Conservation (phyloP, 2,888 invertebrate species). For the Stenotaenia linearis region DNA sequence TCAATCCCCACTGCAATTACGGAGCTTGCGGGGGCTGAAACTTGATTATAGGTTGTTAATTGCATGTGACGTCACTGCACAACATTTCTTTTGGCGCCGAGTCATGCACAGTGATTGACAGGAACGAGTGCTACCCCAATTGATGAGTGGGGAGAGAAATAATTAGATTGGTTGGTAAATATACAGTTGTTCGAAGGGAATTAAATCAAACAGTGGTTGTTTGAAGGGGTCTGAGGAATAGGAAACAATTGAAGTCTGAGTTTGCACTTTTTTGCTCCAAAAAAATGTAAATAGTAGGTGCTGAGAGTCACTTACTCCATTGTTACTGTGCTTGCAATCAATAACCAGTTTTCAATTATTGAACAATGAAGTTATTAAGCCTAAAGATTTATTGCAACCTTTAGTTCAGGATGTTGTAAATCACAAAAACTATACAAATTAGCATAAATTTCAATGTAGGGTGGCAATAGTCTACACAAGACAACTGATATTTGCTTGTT, state of each 20-base stretch:
- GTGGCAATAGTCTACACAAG: not conserved
- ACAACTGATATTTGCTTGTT: not conserved
- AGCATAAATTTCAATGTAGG: not conserved
- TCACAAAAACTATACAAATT: not conserved
- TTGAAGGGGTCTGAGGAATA: too few species aligned
- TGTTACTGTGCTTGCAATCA: not conserved
- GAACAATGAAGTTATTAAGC: not conserved
- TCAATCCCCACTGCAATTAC: constrained; percentile 13
- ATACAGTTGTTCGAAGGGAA: not conserved
- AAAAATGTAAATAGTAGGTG: not conserved
- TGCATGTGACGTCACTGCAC: not conserved
- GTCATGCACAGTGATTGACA: not conserved
- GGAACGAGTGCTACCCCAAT: not conserved
- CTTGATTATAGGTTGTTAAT: constrained; percentile 9
- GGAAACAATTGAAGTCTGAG: not conserved
- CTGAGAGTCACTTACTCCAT: not conserved
- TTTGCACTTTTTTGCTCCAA: not conserved
- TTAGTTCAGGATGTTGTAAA: not conserved
- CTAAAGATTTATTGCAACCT: not conserved
- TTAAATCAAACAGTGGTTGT: not conserved
- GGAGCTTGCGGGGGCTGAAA: not conserved
- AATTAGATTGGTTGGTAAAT: not conserved
- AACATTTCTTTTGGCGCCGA: not conserved
- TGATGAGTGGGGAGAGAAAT: not conserved
- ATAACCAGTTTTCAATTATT: not conserved